Base-by-base conservation (phyloP, 2,113 vertebrate genomes). In the Saccopteryx bilineata region DNA sequence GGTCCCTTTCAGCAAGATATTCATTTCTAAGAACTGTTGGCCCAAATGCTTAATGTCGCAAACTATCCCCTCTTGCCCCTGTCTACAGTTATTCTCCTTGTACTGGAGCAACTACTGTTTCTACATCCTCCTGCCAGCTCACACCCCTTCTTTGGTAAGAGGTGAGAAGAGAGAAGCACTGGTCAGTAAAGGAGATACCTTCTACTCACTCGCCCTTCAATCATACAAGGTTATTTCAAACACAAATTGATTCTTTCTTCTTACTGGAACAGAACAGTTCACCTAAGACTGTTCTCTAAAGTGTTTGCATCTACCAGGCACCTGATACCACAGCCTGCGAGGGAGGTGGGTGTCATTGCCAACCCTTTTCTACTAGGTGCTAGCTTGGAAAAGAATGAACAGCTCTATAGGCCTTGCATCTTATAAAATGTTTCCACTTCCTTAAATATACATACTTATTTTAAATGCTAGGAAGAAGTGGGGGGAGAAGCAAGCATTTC, bases 361-460 rank as follows among this genome's bases (percentile, higher is more conserved):
- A 72, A 28, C 18, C 4, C 31, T 78, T 68, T 80, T 66, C 23
- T 58, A 65, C 17, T 72, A 33, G 21, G 15, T 28, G 6, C 31
- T 48, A 71, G 52, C 23, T 54, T 54, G 5, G 50, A 80, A 65
- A 5, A 50, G 14, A 80, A 46, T 11, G 60, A 13, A 24, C 24
- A 50, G 50, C 74, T 48, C 58, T 72, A 54, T n/a, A 81, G 75
- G 75, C 10, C 68, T 90, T 48, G 26, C 87, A 76, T 82, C 52
- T n/a, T 87, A 82, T 21, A 24, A 84, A 90, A 81, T 54, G 52
- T 66, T 91, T 81, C 58, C 26, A 13, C 74, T 69, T 87, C 75
- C 46, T 71, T 71, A 82, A 75, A 75, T 33, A 84, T 1, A 5
- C 21, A 56, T 63, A 1, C 60, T 58, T 93, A 28, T 69, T 93